Evolutionary conservation across 2,113 vertebrate genomes (phyloP).

Genomic region (Myiozetetes cayanensis): DNA sequence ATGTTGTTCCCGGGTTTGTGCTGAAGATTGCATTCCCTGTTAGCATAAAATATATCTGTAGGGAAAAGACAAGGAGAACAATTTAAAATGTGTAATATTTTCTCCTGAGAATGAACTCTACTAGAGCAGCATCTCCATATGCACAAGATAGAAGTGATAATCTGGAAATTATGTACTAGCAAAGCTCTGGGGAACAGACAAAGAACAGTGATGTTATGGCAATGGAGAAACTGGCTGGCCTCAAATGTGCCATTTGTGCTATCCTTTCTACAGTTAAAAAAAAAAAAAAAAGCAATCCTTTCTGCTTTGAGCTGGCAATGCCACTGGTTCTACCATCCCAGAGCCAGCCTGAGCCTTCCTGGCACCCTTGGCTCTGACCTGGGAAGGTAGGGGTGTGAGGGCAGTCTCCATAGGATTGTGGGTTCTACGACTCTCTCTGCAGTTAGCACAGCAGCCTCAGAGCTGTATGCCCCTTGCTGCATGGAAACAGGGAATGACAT

Average conservation of each 20-base stretch:
- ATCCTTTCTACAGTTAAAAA: background rate
- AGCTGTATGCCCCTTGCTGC: background rate
- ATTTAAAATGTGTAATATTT: constrained; percentile 55
- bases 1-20: constrained; percentile 60
- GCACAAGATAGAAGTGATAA: constrained; percentile 53
- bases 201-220: background rate
- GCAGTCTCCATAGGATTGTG: background rate
- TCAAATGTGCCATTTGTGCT: background rate
- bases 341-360: background rate
- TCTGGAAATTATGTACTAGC: constrained; percentile 14
- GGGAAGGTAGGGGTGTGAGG: background rate
- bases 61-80: constrained; percentile 60
- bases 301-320: background rate
- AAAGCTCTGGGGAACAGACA: background rate
- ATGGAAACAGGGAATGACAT: background rate
- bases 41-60: constrained; percentile 50
- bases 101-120: constrained; percentile 57
- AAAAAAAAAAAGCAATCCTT: background rate
- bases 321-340: background rate
- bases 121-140: constrained; percentile 40
- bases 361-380: background rate
- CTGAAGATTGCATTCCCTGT: constrained; percentile 68
- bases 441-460: background rate
- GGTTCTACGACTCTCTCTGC: rapidly evolving
- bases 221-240: background rate